Conservation (phyloP, 2,888 invertebrate species). For the Ormia ochracea region DNA sequence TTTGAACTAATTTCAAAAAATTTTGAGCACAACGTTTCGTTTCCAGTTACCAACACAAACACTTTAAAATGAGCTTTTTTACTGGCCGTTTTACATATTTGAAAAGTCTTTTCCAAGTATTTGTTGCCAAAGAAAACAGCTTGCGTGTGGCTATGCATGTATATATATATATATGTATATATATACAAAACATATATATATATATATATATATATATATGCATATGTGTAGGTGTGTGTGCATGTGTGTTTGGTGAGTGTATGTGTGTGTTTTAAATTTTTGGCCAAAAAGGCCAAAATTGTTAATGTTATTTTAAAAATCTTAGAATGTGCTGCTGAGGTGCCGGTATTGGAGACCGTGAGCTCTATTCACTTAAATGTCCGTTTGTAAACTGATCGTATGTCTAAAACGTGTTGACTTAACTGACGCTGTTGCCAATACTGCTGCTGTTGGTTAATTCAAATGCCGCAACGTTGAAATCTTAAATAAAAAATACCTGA, state of each 20-base stretch:
- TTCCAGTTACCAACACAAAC: conserved; percentile 61
- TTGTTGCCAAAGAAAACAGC: conserved; percentile 39
- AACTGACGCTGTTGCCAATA: conserved; percentile 60
- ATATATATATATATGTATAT: no score
- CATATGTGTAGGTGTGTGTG: conserved; percentile 11
- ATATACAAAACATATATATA: no score
- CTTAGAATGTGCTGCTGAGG: conserved; percentile 19
- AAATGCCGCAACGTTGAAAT: conserved; percentile 57
- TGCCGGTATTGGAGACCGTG: conserved; percentile 54
- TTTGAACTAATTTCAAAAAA: conserved; percentile 76
- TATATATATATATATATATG: no score
- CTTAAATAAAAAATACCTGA: conserved; percentile 67
- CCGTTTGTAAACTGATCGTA: conserved; percentile 62
- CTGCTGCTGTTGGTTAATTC: conserved; percentile 55
- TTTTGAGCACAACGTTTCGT: conserved; percentile 75
- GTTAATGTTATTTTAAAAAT: background rate
- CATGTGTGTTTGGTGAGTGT: conserved; percentile 29
- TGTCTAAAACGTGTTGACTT: conserved; percentile 63
- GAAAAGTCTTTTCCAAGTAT: conserved; percentile 16
- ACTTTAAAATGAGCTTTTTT: conserved; percentile 37
- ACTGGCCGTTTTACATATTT: background rate
- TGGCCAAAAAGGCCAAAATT: conserved; percentile 16
- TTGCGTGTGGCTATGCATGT: no score
- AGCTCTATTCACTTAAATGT: conserved; percentile 62
- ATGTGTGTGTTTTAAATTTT: conserved; percentile 19